These are phyloP conservation scores for Heliconius eleuchia DNA, from an alignment of 1,140 invertebrate species.

Conservation along the genomic window DNA sequence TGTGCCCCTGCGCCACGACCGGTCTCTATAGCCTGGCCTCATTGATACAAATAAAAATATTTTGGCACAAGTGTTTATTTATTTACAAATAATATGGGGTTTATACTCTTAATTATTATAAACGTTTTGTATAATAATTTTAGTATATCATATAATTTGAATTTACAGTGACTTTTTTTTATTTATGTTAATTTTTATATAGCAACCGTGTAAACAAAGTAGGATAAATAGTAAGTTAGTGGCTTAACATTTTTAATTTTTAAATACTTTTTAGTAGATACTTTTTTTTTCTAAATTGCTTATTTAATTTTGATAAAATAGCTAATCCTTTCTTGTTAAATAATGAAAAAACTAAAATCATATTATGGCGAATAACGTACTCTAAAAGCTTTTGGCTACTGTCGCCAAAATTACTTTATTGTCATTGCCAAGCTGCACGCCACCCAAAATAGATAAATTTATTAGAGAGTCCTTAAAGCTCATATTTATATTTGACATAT, in stretches of 20 bases:
- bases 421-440: background rate
- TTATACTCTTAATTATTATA: too few relatives aligned
- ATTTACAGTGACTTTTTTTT: too few relatives aligned
- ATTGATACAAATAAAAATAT: too few relatives aligned
- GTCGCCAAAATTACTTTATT: constrained; percentile 10
- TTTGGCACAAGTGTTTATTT: too few relatives aligned
- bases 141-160: too few relatives aligned
- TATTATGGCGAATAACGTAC: background rate
- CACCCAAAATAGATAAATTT: background rate
- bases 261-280: background rate
- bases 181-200: too few relatives aligned
- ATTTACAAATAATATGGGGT: too few relatives aligned
- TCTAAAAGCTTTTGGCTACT: constrained; percentile 8
- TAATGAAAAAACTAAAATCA: background rate
- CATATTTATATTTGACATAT: background rate
- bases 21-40: too few relatives aligned
- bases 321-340: background rate
- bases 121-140: too few relatives aligned
- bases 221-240: too few relatives aligned
- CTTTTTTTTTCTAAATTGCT: background rate
- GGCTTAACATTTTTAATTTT: background rate
- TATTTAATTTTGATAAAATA: background rate
- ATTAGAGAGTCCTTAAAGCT: background rate
- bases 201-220: too few relatives aligned
- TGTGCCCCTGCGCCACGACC: too few relatives aligned